phyloP scores from a whole-genome alignment of 1,140 invertebrate genomes.

The Drosophila kurseongensis region DNA sequence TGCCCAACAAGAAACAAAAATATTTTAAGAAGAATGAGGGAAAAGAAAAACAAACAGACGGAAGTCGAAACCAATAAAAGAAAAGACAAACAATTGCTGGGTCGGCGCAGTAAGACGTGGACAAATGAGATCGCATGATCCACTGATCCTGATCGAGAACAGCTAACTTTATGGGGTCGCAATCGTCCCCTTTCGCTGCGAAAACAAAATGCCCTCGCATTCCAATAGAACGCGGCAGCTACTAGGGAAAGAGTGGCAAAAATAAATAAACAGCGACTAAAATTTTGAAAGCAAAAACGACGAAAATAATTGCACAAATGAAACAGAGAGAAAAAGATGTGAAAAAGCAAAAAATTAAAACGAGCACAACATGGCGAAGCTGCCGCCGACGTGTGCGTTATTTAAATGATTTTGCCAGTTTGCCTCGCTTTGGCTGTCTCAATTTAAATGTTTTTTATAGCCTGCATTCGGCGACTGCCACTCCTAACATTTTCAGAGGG shows the following conservation, averaged over 20 bases:
- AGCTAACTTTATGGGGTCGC: slow-evolving; percentile 12
- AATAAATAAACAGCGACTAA: slow-evolving; percentile 63
- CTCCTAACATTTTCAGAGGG: slow-evolving; percentile 51
- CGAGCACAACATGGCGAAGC: slow-evolving; percentile 58
- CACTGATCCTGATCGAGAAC: slow-evolving; percentile 9
- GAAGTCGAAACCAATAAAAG: not conserved
- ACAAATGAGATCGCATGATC: not conserved
- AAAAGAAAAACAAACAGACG: not conserved
- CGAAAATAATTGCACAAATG: slow-evolving; percentile 77
- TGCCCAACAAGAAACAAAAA: not conserved
- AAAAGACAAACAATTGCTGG: slow-evolving; percentile 8
- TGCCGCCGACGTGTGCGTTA: slow-evolving; percentile 66
- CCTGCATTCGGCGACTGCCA: slow-evolving; percentile 53
- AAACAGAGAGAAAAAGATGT: slow-evolving; percentile 47
- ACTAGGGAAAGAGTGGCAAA: slow-evolving; percentile 26
- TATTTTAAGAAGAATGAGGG: not conserved
- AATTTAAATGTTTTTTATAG: slow-evolving; percentile 75
- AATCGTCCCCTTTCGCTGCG: not conserved
- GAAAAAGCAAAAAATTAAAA: slow-evolving; percentile 52
- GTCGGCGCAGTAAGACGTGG: not conserved
- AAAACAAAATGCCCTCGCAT: slow-evolving; percentile 10
- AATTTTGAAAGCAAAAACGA: slow-evolving; percentile 68
- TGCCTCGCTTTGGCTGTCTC: slow-evolving; percentile 57
- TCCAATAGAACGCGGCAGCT: slow-evolving; percentile 17
- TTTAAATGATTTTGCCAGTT: slow-evolving; percentile 76